A percentile compares a stretch with the other conserved stretches of the same genome.
phyloP scores from a whole-genome alignment of 2,888 invertebrate species.

The Chaitophorus viminalis region DNA sequence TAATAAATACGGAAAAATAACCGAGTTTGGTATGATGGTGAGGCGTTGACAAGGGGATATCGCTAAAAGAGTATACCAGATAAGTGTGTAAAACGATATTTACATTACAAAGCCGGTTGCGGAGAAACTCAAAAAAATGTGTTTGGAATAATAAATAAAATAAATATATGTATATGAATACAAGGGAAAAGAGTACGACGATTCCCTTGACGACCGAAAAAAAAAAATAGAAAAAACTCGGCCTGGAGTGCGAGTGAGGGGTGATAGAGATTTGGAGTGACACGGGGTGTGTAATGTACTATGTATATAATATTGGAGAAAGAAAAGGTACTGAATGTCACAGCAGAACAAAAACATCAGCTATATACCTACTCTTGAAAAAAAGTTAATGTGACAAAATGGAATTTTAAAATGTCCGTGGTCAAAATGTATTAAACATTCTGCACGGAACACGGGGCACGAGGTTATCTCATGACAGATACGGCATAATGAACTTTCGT shows the following conservation, averaged over 20 bases:
- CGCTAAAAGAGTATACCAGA: conserved; percentile 57
- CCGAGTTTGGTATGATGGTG: conserved; percentile 16
- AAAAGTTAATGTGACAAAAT: conserved; percentile 59
- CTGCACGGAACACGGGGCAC: background rate
- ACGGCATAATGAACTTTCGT: conserved; percentile 53
- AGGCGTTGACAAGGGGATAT: conserved; percentile 60
- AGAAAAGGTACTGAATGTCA: conserved; percentile 32
- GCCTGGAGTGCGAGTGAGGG: background rate
- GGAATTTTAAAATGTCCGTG: conserved; percentile 57
- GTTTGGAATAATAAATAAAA: conserved; percentile 61
- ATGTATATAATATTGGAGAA: background rate
- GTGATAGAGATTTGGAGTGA: background rate
- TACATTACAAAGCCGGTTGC: conserved; percentile 60
- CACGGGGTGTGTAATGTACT: background rate
- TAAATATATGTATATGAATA: background rate
- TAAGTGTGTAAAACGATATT: conserved; percentile 61
- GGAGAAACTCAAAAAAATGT: conserved; percentile 47
- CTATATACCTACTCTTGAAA: conserved; percentile 39
- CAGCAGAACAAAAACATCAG: conserved; percentile 47
- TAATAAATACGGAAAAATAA: conserved; percentile 13
- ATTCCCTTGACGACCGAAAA: conserved; percentile 41
- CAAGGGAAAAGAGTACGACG: conserved; percentile 6
- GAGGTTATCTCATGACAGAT: conserved; percentile 46
- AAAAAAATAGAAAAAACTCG: background rate
- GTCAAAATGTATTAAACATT: conserved; percentile 55